Percentiles rank a stretch among this genome's conserved stretches.
phyloP scores from a whole-genome alignment of 2,888 invertebrate genomes.

The Trachelus troglodyta region DNA sequence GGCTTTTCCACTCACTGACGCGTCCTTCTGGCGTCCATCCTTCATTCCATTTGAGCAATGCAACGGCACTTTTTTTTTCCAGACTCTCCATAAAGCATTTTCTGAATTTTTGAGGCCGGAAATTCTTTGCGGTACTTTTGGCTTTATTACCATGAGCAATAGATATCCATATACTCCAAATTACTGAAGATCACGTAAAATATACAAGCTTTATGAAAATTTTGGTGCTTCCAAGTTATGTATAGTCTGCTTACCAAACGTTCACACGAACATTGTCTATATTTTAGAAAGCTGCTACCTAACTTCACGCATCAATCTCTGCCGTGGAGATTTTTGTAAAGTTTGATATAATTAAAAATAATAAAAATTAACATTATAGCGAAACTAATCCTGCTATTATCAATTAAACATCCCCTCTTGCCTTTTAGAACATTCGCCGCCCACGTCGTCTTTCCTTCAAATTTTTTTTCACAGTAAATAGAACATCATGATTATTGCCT shows the following conservation, averaged over 20 bases:
- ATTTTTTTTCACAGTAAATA: background rate
- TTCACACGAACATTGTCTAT: background rate
- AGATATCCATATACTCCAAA: background rate
- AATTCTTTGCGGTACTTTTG: background rate
- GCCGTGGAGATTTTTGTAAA: background rate
- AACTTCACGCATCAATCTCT: background rate
- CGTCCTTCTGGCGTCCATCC: background rate
- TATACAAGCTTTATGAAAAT: background rate
- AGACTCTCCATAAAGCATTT: background rate
- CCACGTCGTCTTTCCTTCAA: background rate
- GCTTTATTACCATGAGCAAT: background rate
- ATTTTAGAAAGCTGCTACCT: background rate
- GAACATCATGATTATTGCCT: too few species aligned
- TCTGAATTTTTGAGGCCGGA: background rate
- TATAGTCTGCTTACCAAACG: background rate
- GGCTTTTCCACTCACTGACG: background rate
- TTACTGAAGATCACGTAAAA: background rate
- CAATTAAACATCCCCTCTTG: background rate
- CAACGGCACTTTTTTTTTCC: background rate
- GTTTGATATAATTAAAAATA: background rate
- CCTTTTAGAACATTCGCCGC: background rate
- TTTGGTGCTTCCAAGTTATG: background rate
- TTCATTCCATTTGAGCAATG: background rate
- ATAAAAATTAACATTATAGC: background rate
- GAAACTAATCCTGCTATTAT: background rate